Percentiles rank a stretch among this genome's conserved stretches.
These are phyloP conservation scores for Danionella dracula DNA, from an alignment of 2,797 vertebrate genomes.

Conservation along the genomic window DNA sequence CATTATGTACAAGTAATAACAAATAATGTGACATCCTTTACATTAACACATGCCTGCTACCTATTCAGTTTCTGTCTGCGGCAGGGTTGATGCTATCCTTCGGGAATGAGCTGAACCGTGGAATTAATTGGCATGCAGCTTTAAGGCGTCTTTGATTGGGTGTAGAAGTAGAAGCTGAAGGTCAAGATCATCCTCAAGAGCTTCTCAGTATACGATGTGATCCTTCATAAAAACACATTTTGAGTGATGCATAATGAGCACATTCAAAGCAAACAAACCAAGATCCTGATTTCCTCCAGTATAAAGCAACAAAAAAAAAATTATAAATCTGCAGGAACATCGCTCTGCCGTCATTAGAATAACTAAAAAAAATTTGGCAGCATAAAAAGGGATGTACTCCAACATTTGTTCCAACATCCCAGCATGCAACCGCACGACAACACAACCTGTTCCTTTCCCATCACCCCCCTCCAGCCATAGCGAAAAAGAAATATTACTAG, in stretches of 20 bases:
- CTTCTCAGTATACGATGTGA: neutral
- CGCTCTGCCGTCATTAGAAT: neutral
- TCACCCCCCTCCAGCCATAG: slow-evolving; percentile 21
- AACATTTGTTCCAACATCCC: slow-evolving; percentile 37
- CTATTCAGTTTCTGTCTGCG: neutral
- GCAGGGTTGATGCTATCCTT: neutral
- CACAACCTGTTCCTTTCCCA: slow-evolving; percentile 44
- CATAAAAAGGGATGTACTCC: slow-evolving; percentile 33
- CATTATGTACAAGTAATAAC: too few relatives aligned
- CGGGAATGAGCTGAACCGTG: neutral
- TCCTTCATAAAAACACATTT: neutral
- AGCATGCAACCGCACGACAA: slow-evolving; percentile 43
- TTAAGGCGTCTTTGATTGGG: neutral
- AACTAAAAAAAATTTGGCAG: slow-evolving; percentile 26
- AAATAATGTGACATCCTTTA: too few relatives aligned
- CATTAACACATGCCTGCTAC: too few relatives aligned
- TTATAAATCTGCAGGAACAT: neutral
- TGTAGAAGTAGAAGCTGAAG: neutral
- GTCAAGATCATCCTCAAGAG: neutral
- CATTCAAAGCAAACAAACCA: neutral
- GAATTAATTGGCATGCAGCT: neutral
- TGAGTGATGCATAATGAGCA: neutral
- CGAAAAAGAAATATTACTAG: neutral
- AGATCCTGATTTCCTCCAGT: neutral
- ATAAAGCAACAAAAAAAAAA: neutral